Conservation (phyloP, 2,888 invertebrate species). For the Hedya salicella region DNA sequence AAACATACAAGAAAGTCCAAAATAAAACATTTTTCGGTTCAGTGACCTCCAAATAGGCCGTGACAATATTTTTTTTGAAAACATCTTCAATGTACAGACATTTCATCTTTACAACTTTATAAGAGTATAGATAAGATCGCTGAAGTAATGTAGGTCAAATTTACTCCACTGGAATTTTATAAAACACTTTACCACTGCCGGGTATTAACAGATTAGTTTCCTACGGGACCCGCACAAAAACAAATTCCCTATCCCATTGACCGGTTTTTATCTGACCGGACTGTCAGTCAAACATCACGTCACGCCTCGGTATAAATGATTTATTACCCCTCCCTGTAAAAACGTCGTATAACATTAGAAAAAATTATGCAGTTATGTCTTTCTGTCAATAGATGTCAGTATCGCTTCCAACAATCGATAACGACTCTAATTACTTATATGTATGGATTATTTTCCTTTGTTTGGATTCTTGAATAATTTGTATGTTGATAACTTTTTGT, state of each 20-base stretch:
- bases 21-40: no score
- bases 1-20: no score
- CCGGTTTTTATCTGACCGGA: slow-evolving; percentile 40
- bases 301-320: slow-evolving; percentile 71
- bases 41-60: no score
- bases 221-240: slow-evolving; percentile 26
- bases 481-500: slow-evolving; percentile 61
- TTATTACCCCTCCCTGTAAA: slow-evolving; percentile 56
- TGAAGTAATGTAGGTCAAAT: no score
- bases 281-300: slow-evolving; percentile 72
- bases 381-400: slow-evolving; percentile 1
- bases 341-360: slow-evolving; percentile 8
- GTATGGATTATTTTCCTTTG: slow-evolving; percentile 56
- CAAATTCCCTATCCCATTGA: slow-evolving; percentile 22
- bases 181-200: no score
- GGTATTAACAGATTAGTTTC: background rate
- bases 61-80: no score
- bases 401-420: slow-evolving; percentile 55
- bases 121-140: no score
- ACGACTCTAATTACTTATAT: slow-evolving; percentile 50
- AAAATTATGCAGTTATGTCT: slow-evolving; percentile 1
- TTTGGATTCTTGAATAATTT: slow-evolving; percentile 53
- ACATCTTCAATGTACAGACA: no score
- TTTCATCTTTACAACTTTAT: no score
- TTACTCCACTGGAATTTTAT: no score